Evolutionary conservation across 2,888 invertebrate genomes (phyloP).

Genomic region (Apeira syringaria): DNA sequence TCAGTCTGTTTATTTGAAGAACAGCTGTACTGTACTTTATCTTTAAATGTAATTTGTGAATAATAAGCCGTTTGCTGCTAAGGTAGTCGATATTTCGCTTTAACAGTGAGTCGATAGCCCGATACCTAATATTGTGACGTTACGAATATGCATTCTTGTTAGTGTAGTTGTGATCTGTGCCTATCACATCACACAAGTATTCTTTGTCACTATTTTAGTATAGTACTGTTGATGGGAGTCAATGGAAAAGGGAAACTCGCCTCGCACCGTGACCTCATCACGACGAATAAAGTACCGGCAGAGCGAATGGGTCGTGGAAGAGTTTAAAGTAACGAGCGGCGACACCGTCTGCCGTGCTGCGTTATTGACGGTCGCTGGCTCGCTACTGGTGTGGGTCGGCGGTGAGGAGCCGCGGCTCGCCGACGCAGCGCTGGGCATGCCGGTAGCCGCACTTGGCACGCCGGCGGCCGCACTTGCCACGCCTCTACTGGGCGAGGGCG

Average conservation of each 20-base stretch:
- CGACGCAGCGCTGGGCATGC: constrained; percentile 3
- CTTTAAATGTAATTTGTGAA: too few species aligned
- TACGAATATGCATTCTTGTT: too few species aligned
- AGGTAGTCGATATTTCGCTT: too few species aligned
- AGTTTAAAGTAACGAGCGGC: constrained; percentile 19
- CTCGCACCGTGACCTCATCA: constrained; percentile 40
- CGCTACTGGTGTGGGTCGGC: constrained; percentile 60
- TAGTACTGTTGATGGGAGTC: too few species aligned
- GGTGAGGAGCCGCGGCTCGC: constrained; percentile 31
- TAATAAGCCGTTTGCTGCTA: too few species aligned
- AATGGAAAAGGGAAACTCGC: constrained; percentile 36
- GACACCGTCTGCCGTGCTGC: constrained; percentile 19
- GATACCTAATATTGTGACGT: too few species aligned
- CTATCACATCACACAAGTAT: too few species aligned
- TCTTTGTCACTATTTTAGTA: too few species aligned
- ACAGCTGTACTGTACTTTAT: too few species aligned
- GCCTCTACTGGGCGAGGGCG: constrained; percentile 40
- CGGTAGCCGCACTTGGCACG: constrained; percentile 35
- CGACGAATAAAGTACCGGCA: constrained; percentile 44
- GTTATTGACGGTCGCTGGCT: constrained; percentile 48
- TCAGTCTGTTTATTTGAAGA: too few species aligned
- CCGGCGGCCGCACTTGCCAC: constrained; percentile 29
- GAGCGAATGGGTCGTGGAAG: constrained; percentile 55
- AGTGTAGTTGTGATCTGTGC: too few species aligned
- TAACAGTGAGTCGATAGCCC: too few species aligned